Evolutionary conservation across 2,113 vertebrate genomes (phyloP).

Genomic region (Lynx canadensis): DNA sequence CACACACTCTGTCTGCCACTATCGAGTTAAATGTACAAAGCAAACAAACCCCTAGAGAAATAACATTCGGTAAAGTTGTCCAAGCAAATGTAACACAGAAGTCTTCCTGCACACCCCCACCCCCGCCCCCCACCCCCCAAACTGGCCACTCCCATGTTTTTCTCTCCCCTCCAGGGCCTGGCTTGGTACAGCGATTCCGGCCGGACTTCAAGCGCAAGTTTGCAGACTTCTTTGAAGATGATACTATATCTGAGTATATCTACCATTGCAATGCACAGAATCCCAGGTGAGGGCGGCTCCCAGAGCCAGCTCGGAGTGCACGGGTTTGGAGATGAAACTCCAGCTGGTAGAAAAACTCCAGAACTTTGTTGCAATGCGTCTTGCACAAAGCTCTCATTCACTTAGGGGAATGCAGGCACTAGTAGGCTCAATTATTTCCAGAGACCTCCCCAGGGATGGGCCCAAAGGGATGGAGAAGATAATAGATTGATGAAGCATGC

Average conservation of each 20-base stretch:
- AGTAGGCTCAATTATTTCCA: background rate
- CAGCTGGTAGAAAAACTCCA: background rate
- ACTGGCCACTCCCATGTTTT: background rate
- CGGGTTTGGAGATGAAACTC: background rate
- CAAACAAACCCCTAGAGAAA: conserved; percentile 22
- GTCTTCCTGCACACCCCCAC: background rate
- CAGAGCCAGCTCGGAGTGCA: rapidly evolving
- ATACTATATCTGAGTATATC: conserved; percentile 94
- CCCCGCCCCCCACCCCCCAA: background rate
- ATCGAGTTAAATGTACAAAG: background rate
- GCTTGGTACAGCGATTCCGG: conserved; percentile 92
- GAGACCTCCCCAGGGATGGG: background rate
- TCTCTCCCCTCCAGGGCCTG: conserved; percentile 86
- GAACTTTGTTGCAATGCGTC: background rate
- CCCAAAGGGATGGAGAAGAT: background rate
- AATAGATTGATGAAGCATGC: conserved; percentile 44
- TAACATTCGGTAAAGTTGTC: background rate
- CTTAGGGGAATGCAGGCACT: background rate
- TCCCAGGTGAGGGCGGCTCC: conserved; percentile 86
- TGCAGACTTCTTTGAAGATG: conserved; percentile 93
- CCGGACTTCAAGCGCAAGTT: conserved; percentile 94
- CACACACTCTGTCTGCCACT: background rate
- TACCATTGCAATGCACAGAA: conserved; percentile 96
- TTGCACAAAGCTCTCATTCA: background rate
- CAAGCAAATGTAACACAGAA: background rate